Evolutionary conservation across 2,113 vertebrate species (phyloP).

Genomic region (Todiramphus saurophagus): DNA sequence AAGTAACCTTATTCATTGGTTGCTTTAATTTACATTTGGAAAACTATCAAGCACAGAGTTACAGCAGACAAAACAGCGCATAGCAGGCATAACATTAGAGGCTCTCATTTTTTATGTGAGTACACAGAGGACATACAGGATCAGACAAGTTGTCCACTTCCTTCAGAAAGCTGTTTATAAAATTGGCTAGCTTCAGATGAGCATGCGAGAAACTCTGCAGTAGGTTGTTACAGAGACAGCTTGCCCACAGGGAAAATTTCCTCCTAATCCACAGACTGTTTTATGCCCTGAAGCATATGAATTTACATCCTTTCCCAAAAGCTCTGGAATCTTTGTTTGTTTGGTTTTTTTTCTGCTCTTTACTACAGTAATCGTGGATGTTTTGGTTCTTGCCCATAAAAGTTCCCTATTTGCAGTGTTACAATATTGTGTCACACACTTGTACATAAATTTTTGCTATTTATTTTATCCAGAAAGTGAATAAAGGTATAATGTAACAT

Average conservation of each 20-base stretch:
- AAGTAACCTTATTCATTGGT: background rate
- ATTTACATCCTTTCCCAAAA: background rate
- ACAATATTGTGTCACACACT: background rate
- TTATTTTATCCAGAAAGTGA: background rate
- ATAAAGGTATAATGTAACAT: conserved; percentile 32
- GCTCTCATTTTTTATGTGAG: background rate
- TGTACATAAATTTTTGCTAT: background rate
- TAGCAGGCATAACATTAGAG: background rate
- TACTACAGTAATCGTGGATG: background rate
- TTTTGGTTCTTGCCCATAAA: conserved; percentile 1
- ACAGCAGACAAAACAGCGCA: background rate
- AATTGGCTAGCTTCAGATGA: background rate
- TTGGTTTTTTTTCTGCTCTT: conserved; percentile 9
- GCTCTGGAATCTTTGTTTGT: background rate
- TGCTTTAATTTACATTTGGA: conserved; percentile 30
- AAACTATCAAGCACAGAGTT: background rate
- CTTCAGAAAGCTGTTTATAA: background rate
- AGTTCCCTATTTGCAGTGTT: background rate
- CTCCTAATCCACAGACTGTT: background rate
- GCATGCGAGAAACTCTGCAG: background rate
- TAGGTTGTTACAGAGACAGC: background rate
- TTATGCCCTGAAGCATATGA: background rate
- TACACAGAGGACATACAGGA: background rate
- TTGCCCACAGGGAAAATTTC: background rate
- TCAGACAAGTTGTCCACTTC: conserved; percentile 1